Conservation (phyloP, 2,888 invertebrate species). For the Brachyopa scutellaris region DNA sequence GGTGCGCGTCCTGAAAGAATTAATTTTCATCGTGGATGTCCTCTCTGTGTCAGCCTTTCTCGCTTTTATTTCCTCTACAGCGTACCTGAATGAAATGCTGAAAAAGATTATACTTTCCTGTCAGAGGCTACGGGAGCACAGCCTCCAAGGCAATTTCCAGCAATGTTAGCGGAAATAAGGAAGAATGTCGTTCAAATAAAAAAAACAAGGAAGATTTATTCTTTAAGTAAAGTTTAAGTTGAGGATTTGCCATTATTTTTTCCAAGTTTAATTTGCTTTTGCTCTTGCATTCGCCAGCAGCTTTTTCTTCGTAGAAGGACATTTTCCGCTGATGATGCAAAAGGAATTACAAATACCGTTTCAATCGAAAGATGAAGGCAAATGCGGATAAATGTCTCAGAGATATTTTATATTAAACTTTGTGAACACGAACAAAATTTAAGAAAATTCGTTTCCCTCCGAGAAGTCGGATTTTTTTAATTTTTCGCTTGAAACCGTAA, state of each 20-base stretch:
- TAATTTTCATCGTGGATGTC: slow-evolving; percentile 74
- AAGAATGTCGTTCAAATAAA: slow-evolving; percentile 37
- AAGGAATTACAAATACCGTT: slow-evolving; percentile 33
- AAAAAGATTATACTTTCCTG: background rate
- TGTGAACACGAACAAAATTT: background rate
- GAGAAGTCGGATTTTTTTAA: too few relatives aligned
- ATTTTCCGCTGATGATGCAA: slow-evolving; percentile 37
- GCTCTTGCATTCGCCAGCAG: slow-evolving; percentile 1
- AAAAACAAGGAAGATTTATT: slow-evolving; percentile 23
- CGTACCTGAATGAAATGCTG: slow-evolving; percentile 4
- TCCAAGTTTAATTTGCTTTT: slow-evolving; percentile 52
- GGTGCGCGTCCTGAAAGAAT: slow-evolving; percentile 64
- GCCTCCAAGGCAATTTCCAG: slow-evolving; percentile 44
- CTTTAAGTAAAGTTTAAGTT: slow-evolving; percentile 67
- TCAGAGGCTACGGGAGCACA: background rate
- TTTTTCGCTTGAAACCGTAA: too few relatives aligned
- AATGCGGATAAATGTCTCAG: slow-evolving; percentile 21
- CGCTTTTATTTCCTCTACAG: background rate
- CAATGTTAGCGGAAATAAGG: slow-evolving; percentile 48
- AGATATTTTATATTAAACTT: slow-evolving; percentile 24
- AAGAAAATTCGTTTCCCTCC: too few relatives aligned
- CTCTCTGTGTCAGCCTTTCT: slow-evolving; percentile 74
- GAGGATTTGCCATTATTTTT: slow-evolving; percentile 30
- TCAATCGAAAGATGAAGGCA: slow-evolving; percentile 18
- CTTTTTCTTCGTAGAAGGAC: background rate